phyloP scores from a whole-genome alignment of 1,140 invertebrate genomes.

The Nomia melanderi region DNA sequence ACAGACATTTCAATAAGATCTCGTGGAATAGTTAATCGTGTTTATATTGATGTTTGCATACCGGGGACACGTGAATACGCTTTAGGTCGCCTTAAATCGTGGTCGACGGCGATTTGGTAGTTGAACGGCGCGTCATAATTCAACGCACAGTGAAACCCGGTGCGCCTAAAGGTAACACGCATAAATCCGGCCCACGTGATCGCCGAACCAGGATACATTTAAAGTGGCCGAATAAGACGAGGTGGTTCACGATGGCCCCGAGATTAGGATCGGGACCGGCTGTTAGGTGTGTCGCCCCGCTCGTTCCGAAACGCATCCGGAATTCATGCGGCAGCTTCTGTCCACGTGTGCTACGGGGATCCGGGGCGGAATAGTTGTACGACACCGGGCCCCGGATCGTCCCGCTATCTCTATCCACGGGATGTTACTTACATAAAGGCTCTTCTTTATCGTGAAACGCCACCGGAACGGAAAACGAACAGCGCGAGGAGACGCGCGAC shows the following conservation, averaged over 20 bases:
- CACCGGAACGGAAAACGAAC: background rate
- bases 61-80: background rate
- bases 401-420: background rate
- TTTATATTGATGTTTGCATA: slow-evolving; percentile 1
- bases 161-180: slow-evolving; percentile 23
- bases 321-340: slow-evolving; percentile 68
- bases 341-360: slow-evolving; percentile 55
- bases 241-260: slow-evolving; percentile 64
- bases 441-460: background rate
- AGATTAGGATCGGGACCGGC: slow-evolving; percentile 75
- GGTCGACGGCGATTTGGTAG: background rate
- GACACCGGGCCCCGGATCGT: slow-evolving; percentile 12
- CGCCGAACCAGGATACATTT: slow-evolving; percentile 40
- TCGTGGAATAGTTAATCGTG: background rate
- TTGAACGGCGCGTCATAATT: slow-evolving; percentile 8
- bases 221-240: slow-evolving; percentile 62
- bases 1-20: background rate
- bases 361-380: slow-evolving; percentile 25
- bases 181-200: slow-evolving; percentile 39
- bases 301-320: slow-evolving; percentile 68
- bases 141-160: slow-evolving; percentile 7
- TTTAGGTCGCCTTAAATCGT: background rate
- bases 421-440: background rate
- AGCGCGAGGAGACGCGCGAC: background rate
- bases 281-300: slow-evolving; percentile 71